Percentiles rank a stretch among this genome's conserved stretches.
Evolutionary conservation across 2,888 invertebrate genomes (phyloP).

Genomic region (Stramonita haemastoma): DNA sequence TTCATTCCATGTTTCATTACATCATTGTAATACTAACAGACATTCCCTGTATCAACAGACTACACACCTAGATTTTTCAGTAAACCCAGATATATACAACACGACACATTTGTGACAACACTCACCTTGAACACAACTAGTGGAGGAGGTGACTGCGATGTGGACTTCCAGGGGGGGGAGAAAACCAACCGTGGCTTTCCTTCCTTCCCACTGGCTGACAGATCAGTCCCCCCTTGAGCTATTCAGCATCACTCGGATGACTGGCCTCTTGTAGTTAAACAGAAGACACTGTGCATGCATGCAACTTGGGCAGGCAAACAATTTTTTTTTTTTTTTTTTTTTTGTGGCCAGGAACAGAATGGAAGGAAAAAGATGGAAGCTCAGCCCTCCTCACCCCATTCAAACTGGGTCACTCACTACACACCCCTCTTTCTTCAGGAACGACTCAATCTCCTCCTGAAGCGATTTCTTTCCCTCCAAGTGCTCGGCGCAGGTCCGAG

Average conservation of each 20-base stretch:
- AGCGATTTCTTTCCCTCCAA: no score
- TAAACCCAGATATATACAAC: no score
- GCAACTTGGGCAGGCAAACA: neutral
- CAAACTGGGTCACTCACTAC: neutral
- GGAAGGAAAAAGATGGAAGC: neutral
- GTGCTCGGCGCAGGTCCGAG: neutral
- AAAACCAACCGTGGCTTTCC: neutral
- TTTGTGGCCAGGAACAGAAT: neutral
- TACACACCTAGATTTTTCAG: no score
- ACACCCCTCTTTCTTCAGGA: conserved; percentile 9
- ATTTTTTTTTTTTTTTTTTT: neutral
- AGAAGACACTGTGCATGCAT: neutral
- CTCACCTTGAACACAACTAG: conserved; percentile 30
- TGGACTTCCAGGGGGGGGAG: neutral
- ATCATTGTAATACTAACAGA: no score
- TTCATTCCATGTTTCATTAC: no score
- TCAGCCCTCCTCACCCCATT: conserved; percentile 16
- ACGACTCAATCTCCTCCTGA: neutral
- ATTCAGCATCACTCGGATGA: neutral
- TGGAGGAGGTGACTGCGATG: neutral
- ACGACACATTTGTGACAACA: neutral
- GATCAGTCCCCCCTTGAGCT: neutral
- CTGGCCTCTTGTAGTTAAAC: neutral
- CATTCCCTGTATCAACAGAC: no score
- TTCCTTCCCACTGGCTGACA: neutral